phyloP scores from a whole-genome alignment of 2,797 vertebrate genomes.

The Diplodus puntazzo region DNA sequence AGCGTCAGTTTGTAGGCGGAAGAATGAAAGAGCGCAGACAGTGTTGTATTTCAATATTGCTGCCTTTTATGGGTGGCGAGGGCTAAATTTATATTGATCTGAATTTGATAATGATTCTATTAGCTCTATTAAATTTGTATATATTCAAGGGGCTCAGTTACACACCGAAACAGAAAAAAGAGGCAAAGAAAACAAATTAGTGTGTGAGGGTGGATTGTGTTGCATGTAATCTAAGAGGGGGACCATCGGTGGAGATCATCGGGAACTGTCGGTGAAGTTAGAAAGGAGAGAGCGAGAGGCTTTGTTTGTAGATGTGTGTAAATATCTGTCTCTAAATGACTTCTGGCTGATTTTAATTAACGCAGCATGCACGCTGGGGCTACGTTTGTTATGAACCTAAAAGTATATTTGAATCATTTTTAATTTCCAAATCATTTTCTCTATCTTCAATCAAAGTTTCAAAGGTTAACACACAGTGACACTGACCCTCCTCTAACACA shows the following conservation, averaged over 20 bases:
- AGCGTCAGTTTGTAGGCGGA: conserved; percentile 81
- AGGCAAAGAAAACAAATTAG: conserved; percentile 87
- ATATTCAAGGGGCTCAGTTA: conserved; percentile 85
- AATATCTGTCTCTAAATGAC: conserved; percentile 43
- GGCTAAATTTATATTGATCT: conserved; percentile 89
- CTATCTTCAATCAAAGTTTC: not conserved
- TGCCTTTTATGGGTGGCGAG: conserved; percentile 83
- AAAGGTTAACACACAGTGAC: conserved; percentile 16
- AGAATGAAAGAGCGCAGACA: conserved; percentile 80
- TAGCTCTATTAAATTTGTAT: conserved; percentile 89
- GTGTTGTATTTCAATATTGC: conserved; percentile 88
- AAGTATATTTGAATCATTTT: not conserved
- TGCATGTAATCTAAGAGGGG: conserved; percentile 86
- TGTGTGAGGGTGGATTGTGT: conserved; percentile 87
- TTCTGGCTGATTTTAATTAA: conserved; percentile 34
- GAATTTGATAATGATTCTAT: conserved; percentile 91
- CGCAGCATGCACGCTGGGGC: conserved; percentile 16
- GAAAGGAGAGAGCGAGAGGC: conserved; percentile 71
- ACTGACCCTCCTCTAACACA: not conserved
- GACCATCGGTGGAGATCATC: conserved; percentile 77
- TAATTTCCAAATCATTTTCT: not conserved
- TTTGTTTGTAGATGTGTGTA: conserved; percentile 58
- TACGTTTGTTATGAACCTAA: not conserved
- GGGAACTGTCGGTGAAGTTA: conserved; percentile 82
- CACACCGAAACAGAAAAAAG: conserved; percentile 79